Evolutionary conservation across 2,797 vertebrate genomes (phyloP), one percentile per base, ranked within the genome.

Genomic region (Chaenodraco wilsoni): DNA sequence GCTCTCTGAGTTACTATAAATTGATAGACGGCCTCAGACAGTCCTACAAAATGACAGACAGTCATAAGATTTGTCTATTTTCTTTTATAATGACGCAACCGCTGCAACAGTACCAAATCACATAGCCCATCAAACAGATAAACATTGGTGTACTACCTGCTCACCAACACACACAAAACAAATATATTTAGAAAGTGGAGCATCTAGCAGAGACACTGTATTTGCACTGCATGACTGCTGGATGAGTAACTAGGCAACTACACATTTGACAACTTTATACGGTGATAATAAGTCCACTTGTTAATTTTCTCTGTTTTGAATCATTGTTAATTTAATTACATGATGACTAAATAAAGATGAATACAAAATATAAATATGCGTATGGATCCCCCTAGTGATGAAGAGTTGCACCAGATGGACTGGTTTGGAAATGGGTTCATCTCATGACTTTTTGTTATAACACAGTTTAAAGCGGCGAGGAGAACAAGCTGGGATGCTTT

Each of bases 211-310:
- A 31, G 46, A 52, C 10, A 37, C 33, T 37, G 33, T 37, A 46
- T 45, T 21, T 49, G 37, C 12, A 57, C 43, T 57, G 50, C 9
- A 1, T 33, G 50, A 56, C 37, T 44, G 23, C 65, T 63, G 23
- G 21, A 57, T 57, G 45, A 17, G 23, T 48, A 27, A 74, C 43
- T 6, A 55, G 43, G 63, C 40, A 67, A 74, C 31, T 41, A 27
- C 4, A 23, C 58, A 45, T 12, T 44, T 27, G 10, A 5, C 41
- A 60, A 8, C 4, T 61, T 45, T 31, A 27, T 13, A 40, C 17
- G 41, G 21, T 57, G 27, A 27, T 27, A 27, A 27, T 27, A 27
- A 27, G 27, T 27, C 27, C 27, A 27, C 27, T 27, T 5, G 27
- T 27, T 27, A 27, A 10, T 54, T 46, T 55, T 55, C n/a, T 71